Evolutionary conservation across 2,113 vertebrate species (phyloP).

Genomic region (Nycticebus coucang): DNA sequence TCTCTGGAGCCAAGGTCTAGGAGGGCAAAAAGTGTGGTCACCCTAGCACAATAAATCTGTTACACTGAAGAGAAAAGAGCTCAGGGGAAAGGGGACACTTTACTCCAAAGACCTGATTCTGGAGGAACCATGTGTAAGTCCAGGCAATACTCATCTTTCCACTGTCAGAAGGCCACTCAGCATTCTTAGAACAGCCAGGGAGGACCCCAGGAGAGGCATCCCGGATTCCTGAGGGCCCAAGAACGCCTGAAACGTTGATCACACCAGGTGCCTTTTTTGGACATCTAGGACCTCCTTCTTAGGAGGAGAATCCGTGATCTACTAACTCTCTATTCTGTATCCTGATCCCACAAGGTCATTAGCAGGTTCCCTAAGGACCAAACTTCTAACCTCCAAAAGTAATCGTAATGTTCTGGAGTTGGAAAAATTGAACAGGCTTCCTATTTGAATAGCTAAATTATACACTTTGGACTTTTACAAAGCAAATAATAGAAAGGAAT

Average conservation of each 20-base stretch:
- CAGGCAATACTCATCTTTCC: background rate
- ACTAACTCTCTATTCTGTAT: background rate
- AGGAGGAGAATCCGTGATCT: background rate
- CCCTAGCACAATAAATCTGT: background rate
- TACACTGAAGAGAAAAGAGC: background rate
- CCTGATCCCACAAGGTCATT: background rate
- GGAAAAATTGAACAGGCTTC: slow-evolving; percentile 18
- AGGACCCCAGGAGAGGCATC: background rate
- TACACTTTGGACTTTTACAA: background rate
- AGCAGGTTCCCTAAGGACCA: background rate
- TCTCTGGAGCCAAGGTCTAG: background rate
- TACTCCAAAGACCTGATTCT: background rate
- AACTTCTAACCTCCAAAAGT: background rate
- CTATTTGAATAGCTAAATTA: background rate
- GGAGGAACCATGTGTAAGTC: background rate
- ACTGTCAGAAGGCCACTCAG: background rate
- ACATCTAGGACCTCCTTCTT: background rate
- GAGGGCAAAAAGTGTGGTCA: background rate
- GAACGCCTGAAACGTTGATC: background rate
- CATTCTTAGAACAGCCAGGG: background rate
- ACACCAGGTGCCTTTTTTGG: background rate
- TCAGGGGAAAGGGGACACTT: background rate
- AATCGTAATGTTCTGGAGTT: slow-evolving; percentile 49
- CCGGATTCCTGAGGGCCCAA: background rate
- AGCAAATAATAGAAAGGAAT: background rate